Conservation (phyloP, 1,140 invertebrate species). For the Drosophila grimshawi region DNA sequence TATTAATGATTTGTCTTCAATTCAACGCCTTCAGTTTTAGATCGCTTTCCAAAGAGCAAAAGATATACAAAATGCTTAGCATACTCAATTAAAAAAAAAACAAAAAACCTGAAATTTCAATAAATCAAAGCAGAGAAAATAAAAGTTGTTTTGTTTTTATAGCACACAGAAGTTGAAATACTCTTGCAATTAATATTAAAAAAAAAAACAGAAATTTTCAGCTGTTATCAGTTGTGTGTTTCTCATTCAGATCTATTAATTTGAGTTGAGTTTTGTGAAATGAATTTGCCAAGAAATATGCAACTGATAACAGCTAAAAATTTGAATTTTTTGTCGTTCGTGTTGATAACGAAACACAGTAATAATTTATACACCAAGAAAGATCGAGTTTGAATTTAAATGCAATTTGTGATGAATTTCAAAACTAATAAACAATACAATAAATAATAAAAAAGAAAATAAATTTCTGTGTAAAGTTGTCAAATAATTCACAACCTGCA, state of each 20-base stretch:
- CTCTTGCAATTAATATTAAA: neutral
- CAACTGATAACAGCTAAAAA: too few relatives aligned
- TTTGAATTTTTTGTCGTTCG: too few relatives aligned
- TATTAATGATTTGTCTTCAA: neutral
- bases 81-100: neutral
- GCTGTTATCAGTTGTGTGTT: too few relatives aligned
- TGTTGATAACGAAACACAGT: too few relatives aligned
- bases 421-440: too few relatives aligned
- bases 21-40: neutral
- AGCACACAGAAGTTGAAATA: slow-evolving; percentile 12
- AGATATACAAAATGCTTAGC: slow-evolving; percentile 12
- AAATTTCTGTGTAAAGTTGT: neutral
- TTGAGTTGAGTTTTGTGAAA: too few relatives aligned
- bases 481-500: neutral
- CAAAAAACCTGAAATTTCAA: slow-evolving; percentile 14
- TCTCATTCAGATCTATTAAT: too few relatives aligned
- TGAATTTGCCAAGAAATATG: too few relatives aligned
- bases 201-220: too few relatives aligned
- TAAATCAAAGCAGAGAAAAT: neutral
- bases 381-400: too few relatives aligned
- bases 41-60: slow-evolving; percentile 1
- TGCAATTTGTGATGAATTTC: too few relatives aligned
- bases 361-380: too few relatives aligned
- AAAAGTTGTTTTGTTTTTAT: neutral
- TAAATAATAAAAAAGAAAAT: neutral